Base-by-base conservation (phyloP, 1,140 invertebrate genomes). In the Aphelinus certus region DNA sequence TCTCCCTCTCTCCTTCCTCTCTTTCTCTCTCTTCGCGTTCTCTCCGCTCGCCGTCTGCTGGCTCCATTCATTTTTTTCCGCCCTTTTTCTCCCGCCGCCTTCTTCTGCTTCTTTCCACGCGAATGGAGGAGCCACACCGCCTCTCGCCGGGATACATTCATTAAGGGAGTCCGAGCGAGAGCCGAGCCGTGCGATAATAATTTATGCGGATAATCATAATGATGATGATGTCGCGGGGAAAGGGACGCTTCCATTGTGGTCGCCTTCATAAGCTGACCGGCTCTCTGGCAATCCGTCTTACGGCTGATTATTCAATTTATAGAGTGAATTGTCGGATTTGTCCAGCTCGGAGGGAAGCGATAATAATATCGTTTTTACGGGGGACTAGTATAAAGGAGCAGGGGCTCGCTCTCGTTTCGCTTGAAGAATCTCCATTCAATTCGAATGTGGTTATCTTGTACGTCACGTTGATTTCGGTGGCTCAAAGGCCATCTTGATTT, bases 181-280 rank as follows among this genome's bases (percentile, higher is more conserved):
- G 51, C 51, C 4, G 51, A 6, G 51, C 4, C 51, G 51, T 6
- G 55, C 10, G 7, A 63, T n/a, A n/a, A n/a, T n/a, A n/a, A n/a
- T n/a, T n/a, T n/a, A 10, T 61, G 4, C 56, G 66, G n/a, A 62
- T 71, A 55, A 53, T 71, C 69, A 42, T 46, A 43, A 70, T 70
- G 56, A 65, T 69, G 73, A 73, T 51, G 61, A 73, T 43, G 46
- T 51, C 61, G 26, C 47, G 62, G 75, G n/a, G 65, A 61, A 61
- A 64, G 63, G 72, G 66, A 69, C 55, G 70, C 68, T 48, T 49
- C 7, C 45, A 64, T 64, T 47, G 7, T 64, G 3, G 5, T 3
- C 45, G 6, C 46, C 9, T 45, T 55, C 47, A 7, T 26, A 26
- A 26, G 26, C 26, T 26, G 26, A 26, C 26, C 26, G 26, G 26